Evolutionary conservation across 2,113 vertebrate genomes (phyloP), one percentile per base, ranked within the genome.

Genomic region (Oreochromis aureus): DNA sequence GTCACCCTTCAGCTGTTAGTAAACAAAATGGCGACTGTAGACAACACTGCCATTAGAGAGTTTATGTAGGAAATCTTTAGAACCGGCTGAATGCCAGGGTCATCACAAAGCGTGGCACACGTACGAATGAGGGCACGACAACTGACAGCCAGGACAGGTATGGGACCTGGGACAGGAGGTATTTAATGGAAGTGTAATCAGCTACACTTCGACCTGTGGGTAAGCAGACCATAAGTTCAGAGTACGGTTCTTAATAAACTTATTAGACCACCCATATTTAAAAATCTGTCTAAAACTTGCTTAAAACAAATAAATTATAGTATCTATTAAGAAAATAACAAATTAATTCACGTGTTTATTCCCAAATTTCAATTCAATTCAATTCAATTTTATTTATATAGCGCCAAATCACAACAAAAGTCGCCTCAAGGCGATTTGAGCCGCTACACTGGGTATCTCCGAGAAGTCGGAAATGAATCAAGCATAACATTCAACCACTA

Each of bases 121-220:
- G 95, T 5, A 97, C 19, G 85, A 95, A 96, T 9, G 96, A 96
- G 6, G 94, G 96, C 22, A 91, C 93, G 18, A 94, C 54, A 13
- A 3, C 7, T 5, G 95, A 89, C 39, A 96, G 80, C 95, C 95
- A 95, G 83, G 95, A 96, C 22, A 96, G 85, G 55, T 96, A 96
- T 0, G 96, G 94, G 9, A 91, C 91, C 86, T 93, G 93, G 11
- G 83, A 80, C 87, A 95, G 13, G 27, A 94, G 30, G 86, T 93
- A 96, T 82, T 95, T 96, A 6, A 97, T 6, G 39, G 96, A 96
- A n/a, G 94, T 96, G 89, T 90, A 96, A 81, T 97, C 96, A 27
- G 32, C 3, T 2, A 97, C 91, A 56, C 54, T 89, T 44, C 95
- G 93, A 12, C 96, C 96, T 97, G 87, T 15, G 91, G 90, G 80